Percentiles rank a stretch among this genome's conserved stretches.
These are phyloP conservation scores for Notarius lentiginosus DNA, from an alignment of 2,113 vertebrate species.

Conservation along the genomic window DNA sequence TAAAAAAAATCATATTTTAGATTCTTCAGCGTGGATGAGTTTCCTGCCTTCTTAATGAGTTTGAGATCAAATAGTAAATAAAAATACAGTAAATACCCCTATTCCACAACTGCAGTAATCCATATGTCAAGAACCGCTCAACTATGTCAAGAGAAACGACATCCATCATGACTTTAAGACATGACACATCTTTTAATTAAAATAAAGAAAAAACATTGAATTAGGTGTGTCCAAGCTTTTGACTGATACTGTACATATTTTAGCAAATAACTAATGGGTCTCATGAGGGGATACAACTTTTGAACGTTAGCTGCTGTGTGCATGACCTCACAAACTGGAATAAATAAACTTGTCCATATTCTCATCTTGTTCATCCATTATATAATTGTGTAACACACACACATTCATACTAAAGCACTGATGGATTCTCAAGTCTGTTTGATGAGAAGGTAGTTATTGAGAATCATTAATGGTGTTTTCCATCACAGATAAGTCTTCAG, in stretches of 20 bases:
- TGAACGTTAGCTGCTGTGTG: conserved; percentile 29
- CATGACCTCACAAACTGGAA: conserved; percentile 29
- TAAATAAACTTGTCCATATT: conserved; percentile 48
- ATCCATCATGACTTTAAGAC: too few species aligned
- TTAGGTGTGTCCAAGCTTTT: too few species aligned
- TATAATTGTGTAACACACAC: background rate
- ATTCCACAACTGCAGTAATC: too few species aligned
- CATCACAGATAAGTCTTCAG: background rate
- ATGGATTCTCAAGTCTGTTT: background rate
- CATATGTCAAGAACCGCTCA: too few species aligned
- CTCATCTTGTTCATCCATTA: background rate
- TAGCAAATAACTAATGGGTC: conserved; percentile 41
- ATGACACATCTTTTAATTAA: too few species aligned
- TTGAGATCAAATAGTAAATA: too few species aligned
- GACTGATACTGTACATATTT: conserved; percentile 1
- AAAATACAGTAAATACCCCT: too few species aligned
- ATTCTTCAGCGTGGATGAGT: too few species aligned
- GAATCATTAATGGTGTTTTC: background rate
- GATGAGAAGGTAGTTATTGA: background rate
- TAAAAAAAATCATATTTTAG: too few species aligned
- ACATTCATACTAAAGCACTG: background rate
- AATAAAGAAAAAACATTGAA: too few species aligned
- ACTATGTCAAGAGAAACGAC: too few species aligned
- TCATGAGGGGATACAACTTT: background rate
- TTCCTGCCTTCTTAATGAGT: too few species aligned